Evolutionary conservation across 2,113 vertebrate species (phyloP).

Genomic region (Athene noctua): DNA sequence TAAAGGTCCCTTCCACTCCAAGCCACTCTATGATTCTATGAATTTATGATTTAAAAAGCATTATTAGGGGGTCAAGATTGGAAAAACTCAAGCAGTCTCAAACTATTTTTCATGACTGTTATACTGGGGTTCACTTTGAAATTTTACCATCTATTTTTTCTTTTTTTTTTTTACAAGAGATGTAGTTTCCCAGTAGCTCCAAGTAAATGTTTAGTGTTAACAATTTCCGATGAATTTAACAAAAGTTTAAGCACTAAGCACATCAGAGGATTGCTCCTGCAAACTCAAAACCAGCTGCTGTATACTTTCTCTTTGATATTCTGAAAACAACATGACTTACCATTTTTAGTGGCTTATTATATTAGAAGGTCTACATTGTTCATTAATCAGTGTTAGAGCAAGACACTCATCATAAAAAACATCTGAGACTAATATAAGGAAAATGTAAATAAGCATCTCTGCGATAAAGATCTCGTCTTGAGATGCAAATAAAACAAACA

Average conservation of each 20-base stretch:
- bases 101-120: not conserved
- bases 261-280: not conserved
- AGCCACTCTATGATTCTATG: not conserved
- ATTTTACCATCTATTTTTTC: not conserved
- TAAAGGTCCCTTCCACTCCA: not conserved
- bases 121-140: not conserved
- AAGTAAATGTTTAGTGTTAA: not conserved
- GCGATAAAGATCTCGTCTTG: not conserved
- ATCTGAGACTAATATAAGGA: not conserved
- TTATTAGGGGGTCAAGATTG: not conserved
- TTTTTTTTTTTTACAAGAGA: not conserved
- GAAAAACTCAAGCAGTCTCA: not conserved
- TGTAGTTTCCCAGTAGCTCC: not conserved
- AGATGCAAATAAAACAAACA: conserved; percentile 8
- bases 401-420: conserved; percentile 17
- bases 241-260: not conserved
- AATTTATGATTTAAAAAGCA: not conserved
- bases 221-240: not conserved
- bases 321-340: conserved; percentile 36
- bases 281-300: not conserved
- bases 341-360: conserved; percentile 19
- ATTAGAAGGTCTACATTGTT: conserved; percentile 9
- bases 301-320: not conserved
- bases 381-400: not conserved
- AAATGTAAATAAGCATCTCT: conserved; percentile 13